Percentiles rank a stretch among this genome's conserved stretches.
phyloP scores from a whole-genome alignment of 2,113 vertebrate genomes.

The Antechinus stuartii region DNA sequence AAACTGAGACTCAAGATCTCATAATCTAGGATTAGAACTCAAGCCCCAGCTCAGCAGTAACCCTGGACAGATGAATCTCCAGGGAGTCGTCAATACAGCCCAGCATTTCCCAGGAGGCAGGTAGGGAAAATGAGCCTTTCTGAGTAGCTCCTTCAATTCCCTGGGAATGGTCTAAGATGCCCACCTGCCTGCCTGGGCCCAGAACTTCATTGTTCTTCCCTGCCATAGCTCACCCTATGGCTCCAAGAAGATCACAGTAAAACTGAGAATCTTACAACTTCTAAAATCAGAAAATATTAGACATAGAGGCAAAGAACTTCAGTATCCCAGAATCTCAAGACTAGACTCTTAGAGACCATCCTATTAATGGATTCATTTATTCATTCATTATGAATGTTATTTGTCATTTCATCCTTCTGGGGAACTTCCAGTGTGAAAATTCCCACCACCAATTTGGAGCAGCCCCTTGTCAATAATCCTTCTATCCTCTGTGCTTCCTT shows the following conservation, averaged over 20 bases:
- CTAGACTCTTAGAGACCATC: background rate
- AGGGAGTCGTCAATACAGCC: background rate
- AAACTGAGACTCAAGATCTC: background rate
- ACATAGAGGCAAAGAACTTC: background rate
- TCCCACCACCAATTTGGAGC: background rate
- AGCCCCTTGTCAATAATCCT: background rate
- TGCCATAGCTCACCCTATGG: too few species aligned
- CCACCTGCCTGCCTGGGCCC: background rate
- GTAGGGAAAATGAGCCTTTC: background rate
- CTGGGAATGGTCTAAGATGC: slow-evolving; percentile 52
- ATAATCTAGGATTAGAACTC: background rate
- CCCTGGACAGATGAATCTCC: background rate
- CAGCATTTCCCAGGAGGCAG: background rate
- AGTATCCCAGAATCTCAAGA: background rate
- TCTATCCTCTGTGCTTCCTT: background rate
- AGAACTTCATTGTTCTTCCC: background rate
- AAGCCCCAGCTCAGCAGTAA: background rate
- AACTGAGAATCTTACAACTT: background rate
- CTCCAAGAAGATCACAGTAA: too few species aligned
- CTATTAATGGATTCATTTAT: background rate
- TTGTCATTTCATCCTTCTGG: background rate
- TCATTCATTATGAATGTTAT: background rate
- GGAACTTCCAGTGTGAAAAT: background rate
- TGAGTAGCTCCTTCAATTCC: slow-evolving; percentile 36
- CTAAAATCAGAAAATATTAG: background rate